Conservation (phyloP, 2,888 invertebrate species). For the Habroteleia sp. region DNA sequence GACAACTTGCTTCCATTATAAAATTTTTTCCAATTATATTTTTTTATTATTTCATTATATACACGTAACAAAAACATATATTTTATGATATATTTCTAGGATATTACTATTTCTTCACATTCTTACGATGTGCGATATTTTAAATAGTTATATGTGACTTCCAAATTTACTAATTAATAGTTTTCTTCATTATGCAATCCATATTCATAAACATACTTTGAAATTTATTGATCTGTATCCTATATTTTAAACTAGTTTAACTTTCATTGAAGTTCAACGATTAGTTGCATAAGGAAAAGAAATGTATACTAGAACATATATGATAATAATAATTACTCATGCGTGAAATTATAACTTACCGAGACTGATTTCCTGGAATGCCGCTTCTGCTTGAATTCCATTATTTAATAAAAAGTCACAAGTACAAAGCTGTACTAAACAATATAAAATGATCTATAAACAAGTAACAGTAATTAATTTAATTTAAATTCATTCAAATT, state of each 20-base stretch:
- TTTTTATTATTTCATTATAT: too few relatives aligned
- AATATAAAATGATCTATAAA: conserved; percentile 60
- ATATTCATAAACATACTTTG: too few relatives aligned
- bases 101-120: too few relatives aligned
- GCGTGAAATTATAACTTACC: conserved; percentile 45
- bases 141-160: too few relatives aligned
- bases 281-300: conserved; percentile 25
- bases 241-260: conserved; percentile 8
- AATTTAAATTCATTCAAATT: too few relatives aligned
- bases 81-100: too few relatives aligned
- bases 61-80: too few relatives aligned
- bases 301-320: conserved; percentile 8
- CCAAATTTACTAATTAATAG: too few relatives aligned
- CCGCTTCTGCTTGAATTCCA: conserved; percentile 15
- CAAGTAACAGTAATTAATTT: too few relatives aligned
- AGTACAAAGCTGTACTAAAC: conserved; percentile 60
- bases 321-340: conserved; percentile 8
- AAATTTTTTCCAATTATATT: too few relatives aligned
- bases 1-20: too few relatives aligned
- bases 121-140: too few relatives aligned
- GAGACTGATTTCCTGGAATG: conserved; percentile 25
- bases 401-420: conserved; percentile 28
- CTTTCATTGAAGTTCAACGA: conserved; percentile 52
- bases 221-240: conserved; percentile 3
- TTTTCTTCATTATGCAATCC: background rate